Base-by-base conservation (phyloP, 2,888 invertebrate species). In the Tenthredo mesomela region DNA sequence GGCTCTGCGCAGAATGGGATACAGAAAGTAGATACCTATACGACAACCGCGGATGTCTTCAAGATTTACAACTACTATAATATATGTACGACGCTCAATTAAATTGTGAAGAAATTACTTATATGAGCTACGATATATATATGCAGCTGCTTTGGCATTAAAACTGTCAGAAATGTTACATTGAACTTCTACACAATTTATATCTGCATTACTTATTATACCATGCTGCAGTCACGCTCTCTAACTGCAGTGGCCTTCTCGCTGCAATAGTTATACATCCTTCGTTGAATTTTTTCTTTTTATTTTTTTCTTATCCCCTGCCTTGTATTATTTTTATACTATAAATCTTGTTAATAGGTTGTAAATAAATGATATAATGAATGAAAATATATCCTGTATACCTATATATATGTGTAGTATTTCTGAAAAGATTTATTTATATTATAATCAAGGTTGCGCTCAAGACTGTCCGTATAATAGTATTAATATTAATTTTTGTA, bases 1-100 rank as follows among this genome's bases (percentile, higher is more conserved):
- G 94, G 96, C 97, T 86, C 94, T 98, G 92, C 97, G 96, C 95
- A 98, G 98, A 93, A 94, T 96, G 94, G 97, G 97, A 92, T 96
- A 95, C 94, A 96, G 94, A 94, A 95, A 93, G 88, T 93, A 90
- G 86, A 67, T 15, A 70, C 3, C 47, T 37, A n/a, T 37, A n/a
- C 12, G 37, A 58, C 54, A 54, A 29, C 78, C 29, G 75, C 10
- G 61, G 40, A 15, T 47, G 15, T 15, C 61, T 21, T 18, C 58
- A 12, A 37, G 37, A 37, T 40, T 58, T 25, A 40, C 33, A 18
- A 58, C 21, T 18, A 10, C n/a, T n/a, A n/a, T n/a, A n/a, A n/a
- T 37, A 10, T 37, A 7, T 77, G n/a, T n/a, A 18, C 77, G 18
- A 29, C 77, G 33, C 33, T 67, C 67, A 33, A 67, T 61, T 25